phyloP scores from a whole-genome alignment of 1,140 invertebrate species.

The Uloborus diversus region DNA sequence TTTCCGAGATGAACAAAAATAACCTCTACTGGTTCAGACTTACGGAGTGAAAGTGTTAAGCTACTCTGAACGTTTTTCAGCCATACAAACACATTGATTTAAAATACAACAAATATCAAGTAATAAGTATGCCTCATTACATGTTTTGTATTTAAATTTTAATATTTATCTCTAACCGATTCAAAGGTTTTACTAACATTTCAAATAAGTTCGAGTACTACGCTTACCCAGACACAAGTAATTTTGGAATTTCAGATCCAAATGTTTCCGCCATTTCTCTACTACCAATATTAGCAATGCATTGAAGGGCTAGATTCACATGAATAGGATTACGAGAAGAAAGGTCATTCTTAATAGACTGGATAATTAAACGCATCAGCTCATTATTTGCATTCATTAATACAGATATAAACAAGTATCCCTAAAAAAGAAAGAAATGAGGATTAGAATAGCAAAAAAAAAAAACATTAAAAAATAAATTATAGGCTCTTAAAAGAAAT shows the following conservation, averaged over 20 bases:
- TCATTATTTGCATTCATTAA: conserved; percentile 99
- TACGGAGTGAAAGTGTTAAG: too few species aligned
- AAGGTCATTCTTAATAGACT: conserved; percentile 99
- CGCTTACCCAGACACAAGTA: conserved; percentile 92
- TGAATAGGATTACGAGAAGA: conserved; percentile 96
- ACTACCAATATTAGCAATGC: conserved; percentile 99
- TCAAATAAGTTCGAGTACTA: too few species aligned
- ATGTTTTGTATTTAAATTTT: too few species aligned
- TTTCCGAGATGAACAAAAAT: too few species aligned
- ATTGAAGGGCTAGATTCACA: conserved; percentile 98
- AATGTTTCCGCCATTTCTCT: conserved; percentile 99
- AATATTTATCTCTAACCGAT: too few species aligned
- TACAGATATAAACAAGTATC: conserved; percentile 70
- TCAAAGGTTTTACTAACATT: too few species aligned
- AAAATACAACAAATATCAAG: too few species aligned
- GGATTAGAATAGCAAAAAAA: not conserved
- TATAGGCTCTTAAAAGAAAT: conserved; percentile 3
- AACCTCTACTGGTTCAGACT: too few species aligned
- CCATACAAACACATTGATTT: too few species aligned
- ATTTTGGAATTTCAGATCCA: conserved; percentile 96
- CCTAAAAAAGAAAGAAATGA: conserved; percentile 67
- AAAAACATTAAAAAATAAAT: not conserved
- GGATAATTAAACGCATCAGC: conserved; percentile 98
- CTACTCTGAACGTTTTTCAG: too few species aligned
- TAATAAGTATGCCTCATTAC: too few species aligned